Evolutionary conservation across 2,797 vertebrate species (phyloP).

Genomic region (Schizothorax lantsangensis): DNA sequence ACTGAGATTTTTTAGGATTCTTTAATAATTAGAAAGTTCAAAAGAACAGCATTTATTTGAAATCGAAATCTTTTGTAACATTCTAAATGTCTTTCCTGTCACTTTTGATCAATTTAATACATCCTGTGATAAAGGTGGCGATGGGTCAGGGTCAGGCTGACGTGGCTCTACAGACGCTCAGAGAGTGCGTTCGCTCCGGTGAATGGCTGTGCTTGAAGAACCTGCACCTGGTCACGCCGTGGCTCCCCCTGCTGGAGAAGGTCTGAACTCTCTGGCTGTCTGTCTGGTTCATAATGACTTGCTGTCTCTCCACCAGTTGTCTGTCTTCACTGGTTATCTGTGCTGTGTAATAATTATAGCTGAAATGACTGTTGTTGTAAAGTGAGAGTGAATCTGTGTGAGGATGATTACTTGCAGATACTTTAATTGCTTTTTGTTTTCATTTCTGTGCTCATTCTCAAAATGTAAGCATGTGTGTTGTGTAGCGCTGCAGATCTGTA

Average conservation of each 20-base stretch:
- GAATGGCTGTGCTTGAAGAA: slow-evolving; percentile 98
- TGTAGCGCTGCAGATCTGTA: slow-evolving; percentile 5
- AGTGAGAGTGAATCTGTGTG: neutral
- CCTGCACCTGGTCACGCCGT: slow-evolving; percentile 93
- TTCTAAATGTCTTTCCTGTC: neutral
- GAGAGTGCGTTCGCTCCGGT: slow-evolving; percentile 87
- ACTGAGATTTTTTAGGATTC: neutral
- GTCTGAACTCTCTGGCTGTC: slow-evolving; percentile 69
- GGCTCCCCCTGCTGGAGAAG: slow-evolving; percentile 95
- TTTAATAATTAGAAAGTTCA: neutral
- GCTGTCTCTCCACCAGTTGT: neutral
- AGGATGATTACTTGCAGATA: neutral
- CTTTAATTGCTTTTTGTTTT: slow-evolving; percentile 39
- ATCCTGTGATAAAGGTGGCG: slow-evolving; percentile 83
- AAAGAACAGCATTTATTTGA: neutral
- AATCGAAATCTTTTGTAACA: neutral
- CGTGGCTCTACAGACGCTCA: slow-evolving; percentile 89
- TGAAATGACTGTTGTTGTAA: slow-evolving; percentile 21
- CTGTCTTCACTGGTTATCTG: slow-evolving; percentile 25
- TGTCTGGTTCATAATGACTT: neutral
- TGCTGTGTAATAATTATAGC: slow-evolving; percentile 29
- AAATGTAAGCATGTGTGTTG: neutral
- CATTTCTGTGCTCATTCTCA: slow-evolving; percentile 17
- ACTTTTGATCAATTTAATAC: accelerated
- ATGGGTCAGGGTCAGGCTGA: slow-evolving; percentile 99